A percentile compares a stretch with the other conserved stretches of the same genome.
Conservation (phyloP, 2,888 invertebrate species). For the Biston betularia region DNA sequence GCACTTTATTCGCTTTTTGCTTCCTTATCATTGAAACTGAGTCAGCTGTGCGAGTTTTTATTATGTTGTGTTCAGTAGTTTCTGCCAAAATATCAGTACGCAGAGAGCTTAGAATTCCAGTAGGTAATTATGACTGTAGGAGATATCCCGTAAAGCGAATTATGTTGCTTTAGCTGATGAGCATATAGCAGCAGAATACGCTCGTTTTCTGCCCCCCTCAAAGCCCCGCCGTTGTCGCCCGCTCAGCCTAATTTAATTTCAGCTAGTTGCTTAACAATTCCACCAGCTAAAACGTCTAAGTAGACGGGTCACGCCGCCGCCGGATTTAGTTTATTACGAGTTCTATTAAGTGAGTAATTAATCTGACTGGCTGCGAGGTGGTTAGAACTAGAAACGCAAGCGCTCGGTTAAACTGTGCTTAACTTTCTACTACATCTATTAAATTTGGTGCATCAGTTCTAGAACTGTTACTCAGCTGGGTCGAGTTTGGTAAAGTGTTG, state of each 20-base stretch:
- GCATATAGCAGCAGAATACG: constrained; percentile 50
- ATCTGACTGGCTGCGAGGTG: constrained; percentile 65
- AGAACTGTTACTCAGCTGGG: constrained; percentile 45
- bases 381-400: constrained; percentile 65
- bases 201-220: constrained; percentile 40
- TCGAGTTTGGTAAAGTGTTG: constrained; percentile 35
- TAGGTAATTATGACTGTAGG: neutral
- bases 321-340: constrained; percentile 75
- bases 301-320: constrained; percentile 70
- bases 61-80: constrained; percentile 23
- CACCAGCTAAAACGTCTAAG: constrained; percentile 70
- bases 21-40: constrained; percentile 59
- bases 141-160: constrained; percentile 42
- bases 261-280: constrained; percentile 72
- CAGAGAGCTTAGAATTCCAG: constrained; percentile 6
- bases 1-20: constrained; percentile 59
- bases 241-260: constrained; percentile 73
- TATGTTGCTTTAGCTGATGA: constrained; percentile 52
- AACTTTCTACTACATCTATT: constrained; percentile 66
- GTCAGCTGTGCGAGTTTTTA: constrained; percentile 28
- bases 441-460: constrained; percentile 62
- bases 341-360: constrained; percentile 73
- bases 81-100: constrained; percentile 28
- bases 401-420: constrained; percentile 60
- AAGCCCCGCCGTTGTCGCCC: constrained; percentile 53